Evolutionary conservation across 2,888 invertebrate genomes (phyloP).

Genomic region (Dusona sp.): DNA sequence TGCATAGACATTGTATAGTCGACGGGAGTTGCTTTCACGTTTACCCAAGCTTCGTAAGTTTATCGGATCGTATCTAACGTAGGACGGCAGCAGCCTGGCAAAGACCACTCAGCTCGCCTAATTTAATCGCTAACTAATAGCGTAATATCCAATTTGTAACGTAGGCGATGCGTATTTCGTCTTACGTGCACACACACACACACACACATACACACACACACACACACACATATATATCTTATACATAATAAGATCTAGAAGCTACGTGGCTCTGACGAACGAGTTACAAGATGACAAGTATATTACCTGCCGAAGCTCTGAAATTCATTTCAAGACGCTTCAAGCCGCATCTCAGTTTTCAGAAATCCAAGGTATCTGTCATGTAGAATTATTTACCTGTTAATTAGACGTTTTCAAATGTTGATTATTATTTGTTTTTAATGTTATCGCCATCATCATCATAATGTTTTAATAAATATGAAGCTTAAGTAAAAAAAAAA

Average conservation of each 20-base stretch:
- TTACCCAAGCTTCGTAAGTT: constrained; percentile 38
- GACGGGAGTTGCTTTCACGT: constrained; percentile 28
- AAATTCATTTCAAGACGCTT: neutral
- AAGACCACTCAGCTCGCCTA: constrained; percentile 70
- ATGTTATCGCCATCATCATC: neutral
- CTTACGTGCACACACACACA: neutral
- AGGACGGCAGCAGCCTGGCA: constrained; percentile 38
- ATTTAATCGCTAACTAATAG: constrained; percentile 78
- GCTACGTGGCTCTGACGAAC: constrained; percentile 50
- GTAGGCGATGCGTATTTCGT: constrained; percentile 67
- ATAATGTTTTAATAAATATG: neutral
- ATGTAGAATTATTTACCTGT: neutral
- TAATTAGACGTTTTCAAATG: too few species aligned
- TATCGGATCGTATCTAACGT: constrained; percentile 54
- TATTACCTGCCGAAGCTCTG: neutral
- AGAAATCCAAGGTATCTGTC: neutral
- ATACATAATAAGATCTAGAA: constrained; percentile 27
- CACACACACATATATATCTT: neutral
- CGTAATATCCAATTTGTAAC: constrained; percentile 77
- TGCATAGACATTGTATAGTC: constrained; percentile 16
- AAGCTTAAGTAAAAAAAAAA: neutral
- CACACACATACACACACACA: neutral
- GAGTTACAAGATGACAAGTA: constrained; percentile 24
- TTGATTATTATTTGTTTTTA: neutral
- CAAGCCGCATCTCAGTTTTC: neutral